Evolutionary conservation across 2,888 invertebrate genomes (phyloP), one percentile per base, ranked within the genome.

Genomic region (Sarcophaga carnaria): DNA sequence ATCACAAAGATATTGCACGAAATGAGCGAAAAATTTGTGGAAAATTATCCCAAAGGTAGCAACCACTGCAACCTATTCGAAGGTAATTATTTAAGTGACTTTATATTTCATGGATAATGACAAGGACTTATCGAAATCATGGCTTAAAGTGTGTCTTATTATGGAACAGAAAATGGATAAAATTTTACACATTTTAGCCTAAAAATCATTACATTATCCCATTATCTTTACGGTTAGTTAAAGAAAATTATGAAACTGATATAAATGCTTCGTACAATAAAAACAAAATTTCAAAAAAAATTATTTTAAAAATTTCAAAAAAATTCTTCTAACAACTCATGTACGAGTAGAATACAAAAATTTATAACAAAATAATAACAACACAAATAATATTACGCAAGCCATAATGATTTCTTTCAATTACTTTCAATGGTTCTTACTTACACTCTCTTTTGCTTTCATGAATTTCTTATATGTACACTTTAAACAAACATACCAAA

Each of bases 391-490:
- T 74, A 75, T 86, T 86, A 83, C 70, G 80, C 83, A 83, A 62
- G 62, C n/a, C 62, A 22, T 62, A n/a, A 45, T 47, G n/a, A 63
- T 75, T 59, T 63, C 78, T 69, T 80, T 70, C 80, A 78, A 76
- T 84, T 87, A 87, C 86, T 87, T 87, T 84, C 86, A 37, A 67
- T 78, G 47, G 69, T 77, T 70, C 83, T 78, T 78, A 87, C 80
- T 80, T 83, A 87, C 83, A 83, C 81, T 81, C 80, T 87, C 83
- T 54, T 54, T 54, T 54, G 12, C 5, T 12, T 54, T 54, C 17
- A 54, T 54, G n/a, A 59, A 60, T 85, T 71, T 37, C 59, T 49
- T 70, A 76, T 17, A 49, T 17, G 17, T 14, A 54, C 54, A 17
- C 54, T 37, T 37, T 37, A 37, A 37, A 54, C 54, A 54, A 12